phyloP scores from a whole-genome alignment of 2,888 invertebrate species.

The Sphaerophoria rueppellii region DNA sequence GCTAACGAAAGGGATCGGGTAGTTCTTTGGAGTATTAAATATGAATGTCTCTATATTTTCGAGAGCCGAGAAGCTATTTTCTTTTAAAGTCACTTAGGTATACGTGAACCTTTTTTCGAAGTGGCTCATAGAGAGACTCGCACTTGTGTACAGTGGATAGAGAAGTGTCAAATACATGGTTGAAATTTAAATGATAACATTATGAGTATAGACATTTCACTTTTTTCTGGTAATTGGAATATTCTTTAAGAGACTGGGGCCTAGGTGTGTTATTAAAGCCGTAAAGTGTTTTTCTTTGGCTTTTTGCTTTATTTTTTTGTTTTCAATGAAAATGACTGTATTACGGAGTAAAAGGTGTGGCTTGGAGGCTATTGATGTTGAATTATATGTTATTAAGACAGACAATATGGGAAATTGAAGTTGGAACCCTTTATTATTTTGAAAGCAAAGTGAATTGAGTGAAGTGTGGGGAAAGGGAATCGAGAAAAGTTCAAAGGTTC shows the following conservation, averaged over 20 bases:
- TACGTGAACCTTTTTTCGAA: constrained; percentile 32
- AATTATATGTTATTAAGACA: constrained; percentile 25
- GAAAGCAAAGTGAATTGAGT: not conserved
- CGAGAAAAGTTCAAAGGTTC: not conserved
- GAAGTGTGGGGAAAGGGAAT: not conserved
- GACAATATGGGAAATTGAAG: not conserved
- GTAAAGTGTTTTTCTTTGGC: not conserved
- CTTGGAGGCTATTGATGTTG: constrained; percentile 8
- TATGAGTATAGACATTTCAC: constrained; percentile 10
- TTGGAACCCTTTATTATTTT: constrained; percentile 8
- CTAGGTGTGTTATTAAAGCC: not conserved
- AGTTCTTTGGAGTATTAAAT: constrained; percentile 32
- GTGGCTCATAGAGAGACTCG: constrained; percentile 10
- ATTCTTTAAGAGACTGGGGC: not conserved
- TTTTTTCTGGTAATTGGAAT: constrained; percentile 24
- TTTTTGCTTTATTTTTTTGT: not conserved
- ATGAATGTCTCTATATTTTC: constrained; percentile 15
- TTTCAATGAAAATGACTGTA: not conserved
- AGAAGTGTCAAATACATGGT: constrained; percentile 40
- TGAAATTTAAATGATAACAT: constrained; percentile 37
- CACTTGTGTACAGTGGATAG: too few relatives aligned
- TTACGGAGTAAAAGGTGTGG: not conserved
- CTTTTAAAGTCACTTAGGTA: constrained; percentile 32
- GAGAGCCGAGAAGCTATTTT: constrained; percentile 10
- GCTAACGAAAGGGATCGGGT: constrained; percentile 23